Conservation (phyloP, 2,888 invertebrate genomes). For the Limnephilus lunatus region DNA sequence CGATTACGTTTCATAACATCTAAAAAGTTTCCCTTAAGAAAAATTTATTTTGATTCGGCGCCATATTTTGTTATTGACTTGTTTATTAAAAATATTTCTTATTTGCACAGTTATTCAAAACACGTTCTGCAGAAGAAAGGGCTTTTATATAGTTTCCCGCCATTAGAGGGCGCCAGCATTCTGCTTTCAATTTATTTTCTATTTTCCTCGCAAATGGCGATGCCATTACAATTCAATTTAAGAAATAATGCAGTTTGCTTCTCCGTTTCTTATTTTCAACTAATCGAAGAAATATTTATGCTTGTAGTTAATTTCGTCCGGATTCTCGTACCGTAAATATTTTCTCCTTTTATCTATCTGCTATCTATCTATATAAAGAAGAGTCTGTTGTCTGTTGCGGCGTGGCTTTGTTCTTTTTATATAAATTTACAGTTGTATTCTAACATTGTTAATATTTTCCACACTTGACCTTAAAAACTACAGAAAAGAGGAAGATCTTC, state of each 20-base stretch:
- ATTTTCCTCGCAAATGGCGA: conserved; percentile 11
- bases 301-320: not conserved
- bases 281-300: not conserved
- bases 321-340: not conserved
- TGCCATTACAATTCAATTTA: conserved; percentile 38
- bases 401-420: too few species aligned
- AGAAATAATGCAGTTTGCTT: conserved; percentile 34
- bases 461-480: too few species aligned
- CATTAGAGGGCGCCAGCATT: not conserved
- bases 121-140: not conserved
- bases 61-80: not conserved
- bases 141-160: not conserved
- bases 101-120: not conserved
- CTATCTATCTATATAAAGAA: too few species aligned
- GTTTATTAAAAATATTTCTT: not conserved
- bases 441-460: too few species aligned
- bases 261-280: not conserved
- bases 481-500: not conserved
- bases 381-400: too few species aligned
- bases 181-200: not conserved
- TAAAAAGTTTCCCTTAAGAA: not conserved
- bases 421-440: too few species aligned
- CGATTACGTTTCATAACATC: not conserved
- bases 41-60: not conserved
- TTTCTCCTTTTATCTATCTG: too few species aligned